Conservation (phyloP, 2,888 invertebrate species). For the Aromia moschata region DNA sequence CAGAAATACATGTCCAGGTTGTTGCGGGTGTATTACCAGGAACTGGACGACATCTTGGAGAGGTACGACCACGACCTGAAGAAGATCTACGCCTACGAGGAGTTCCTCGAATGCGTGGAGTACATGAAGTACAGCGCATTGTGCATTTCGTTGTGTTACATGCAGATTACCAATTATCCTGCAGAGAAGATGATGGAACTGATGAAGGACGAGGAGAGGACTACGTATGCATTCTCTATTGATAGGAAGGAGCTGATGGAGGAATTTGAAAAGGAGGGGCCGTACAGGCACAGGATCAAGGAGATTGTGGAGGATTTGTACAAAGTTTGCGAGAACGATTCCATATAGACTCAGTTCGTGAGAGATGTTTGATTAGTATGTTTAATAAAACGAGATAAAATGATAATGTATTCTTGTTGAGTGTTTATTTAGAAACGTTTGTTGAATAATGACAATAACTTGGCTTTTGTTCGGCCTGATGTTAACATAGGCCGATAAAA, state of each 20-base stretch:
- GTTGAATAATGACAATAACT: no score
- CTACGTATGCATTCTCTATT: background rate
- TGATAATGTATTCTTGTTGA: no score
- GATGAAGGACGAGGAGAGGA: constrained; percentile 5
- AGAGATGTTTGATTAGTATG: no score
- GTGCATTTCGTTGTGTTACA: constrained; percentile 10
- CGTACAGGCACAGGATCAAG: constrained; percentile 3
- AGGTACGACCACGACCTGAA: constrained; percentile 37
- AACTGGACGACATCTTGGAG: constrained; percentile 36
- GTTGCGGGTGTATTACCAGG: constrained; percentile 42
- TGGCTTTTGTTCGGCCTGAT: no score
- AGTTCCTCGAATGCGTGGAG: constrained; percentile 43
- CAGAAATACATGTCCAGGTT: constrained; percentile 38
- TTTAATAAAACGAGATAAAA: no score
- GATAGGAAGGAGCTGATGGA: constrained; percentile 19
- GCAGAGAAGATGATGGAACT: constrained; percentile 14
- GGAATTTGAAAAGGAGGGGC: background rate
- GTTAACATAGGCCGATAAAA: no score
- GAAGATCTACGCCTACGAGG: constrained; percentile 40
- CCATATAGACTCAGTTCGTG: no score
- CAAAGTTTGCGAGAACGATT: constrained; percentile 20
- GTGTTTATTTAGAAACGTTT: no score
- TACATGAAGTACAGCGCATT: constrained; percentile 42
- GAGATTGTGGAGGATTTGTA: constrained; percentile 22
- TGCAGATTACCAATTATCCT: background rate